Evolutionary conservation across 1,140 invertebrate species (phyloP).

Genomic region (Mamestra configurata): DNA sequence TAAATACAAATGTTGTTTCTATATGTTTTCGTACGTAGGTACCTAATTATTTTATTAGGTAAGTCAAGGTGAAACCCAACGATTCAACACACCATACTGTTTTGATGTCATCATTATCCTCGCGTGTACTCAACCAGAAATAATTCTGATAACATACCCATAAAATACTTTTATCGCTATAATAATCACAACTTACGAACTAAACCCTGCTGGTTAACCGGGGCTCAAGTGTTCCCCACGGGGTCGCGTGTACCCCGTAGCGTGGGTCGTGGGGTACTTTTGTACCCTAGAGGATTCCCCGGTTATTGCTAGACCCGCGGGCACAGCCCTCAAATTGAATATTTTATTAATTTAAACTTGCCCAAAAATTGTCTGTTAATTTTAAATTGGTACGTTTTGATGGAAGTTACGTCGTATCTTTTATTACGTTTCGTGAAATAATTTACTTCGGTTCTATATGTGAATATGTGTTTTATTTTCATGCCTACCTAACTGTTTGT

Average conservation of each 20-base stretch:
- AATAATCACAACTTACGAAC: slow-evolving; percentile 63
- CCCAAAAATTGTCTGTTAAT: slow-evolving; percentile 62
- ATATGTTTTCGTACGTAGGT: too few relatives aligned
- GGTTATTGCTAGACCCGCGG: slow-evolving; percentile 54
- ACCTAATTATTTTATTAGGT: too few relatives aligned
- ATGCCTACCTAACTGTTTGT: neutral
- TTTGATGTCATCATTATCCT: neutral
- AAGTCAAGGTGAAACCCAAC: too few relatives aligned
- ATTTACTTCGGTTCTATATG: neutral
- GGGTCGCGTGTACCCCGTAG: slow-evolving; percentile 64
- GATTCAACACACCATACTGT: neutral
- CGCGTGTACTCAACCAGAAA: slow-evolving; percentile 7
- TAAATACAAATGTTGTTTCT: too few relatives aligned
- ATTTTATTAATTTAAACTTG: slow-evolving; percentile 68
- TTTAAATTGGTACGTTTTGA: slow-evolving; percentile 57
- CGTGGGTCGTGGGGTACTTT: slow-evolving; percentile 14
- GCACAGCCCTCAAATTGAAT: slow-evolving; percentile 65
- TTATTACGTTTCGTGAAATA: neutral
- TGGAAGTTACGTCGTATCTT: neutral
- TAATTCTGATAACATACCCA: slow-evolving; percentile 10
- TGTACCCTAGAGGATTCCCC: slow-evolving; percentile 58
- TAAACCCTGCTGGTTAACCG: slow-evolving; percentile 53
- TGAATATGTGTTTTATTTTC: neutral
- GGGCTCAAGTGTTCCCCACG: slow-evolving; percentile 68
- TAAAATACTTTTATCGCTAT: slow-evolving; percentile 49